Percentiles rank a stretch among this genome's conserved stretches.
phyloP scores from a whole-genome alignment of 2,113 vertebrate species.

The Pluvianellus socialis region DNA sequence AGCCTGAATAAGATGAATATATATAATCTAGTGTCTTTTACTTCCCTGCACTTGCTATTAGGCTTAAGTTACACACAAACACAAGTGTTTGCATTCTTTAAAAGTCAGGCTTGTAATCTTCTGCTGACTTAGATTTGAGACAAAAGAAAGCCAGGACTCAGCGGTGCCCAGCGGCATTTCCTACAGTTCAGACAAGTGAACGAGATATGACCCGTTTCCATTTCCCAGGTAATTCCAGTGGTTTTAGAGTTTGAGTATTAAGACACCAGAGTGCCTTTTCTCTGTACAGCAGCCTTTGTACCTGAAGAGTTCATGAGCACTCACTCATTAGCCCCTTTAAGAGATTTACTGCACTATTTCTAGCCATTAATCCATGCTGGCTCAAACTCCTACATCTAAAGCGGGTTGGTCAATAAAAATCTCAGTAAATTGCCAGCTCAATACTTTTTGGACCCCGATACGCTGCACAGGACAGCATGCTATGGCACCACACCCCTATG shows the following conservation, averaged over 20 bases:
- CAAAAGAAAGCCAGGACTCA: background rate
- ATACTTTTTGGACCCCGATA: background rate
- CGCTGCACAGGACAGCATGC: rapidly evolving
- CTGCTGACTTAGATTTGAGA: background rate
- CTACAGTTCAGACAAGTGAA: background rate
- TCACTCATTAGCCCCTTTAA: background rate
- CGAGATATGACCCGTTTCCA: background rate
- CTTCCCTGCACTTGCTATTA: background rate
- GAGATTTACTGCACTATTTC: background rate
- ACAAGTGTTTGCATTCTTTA: background rate
- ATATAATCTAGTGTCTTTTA: background rate
- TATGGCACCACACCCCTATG: background rate
- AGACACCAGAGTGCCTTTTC: background rate
- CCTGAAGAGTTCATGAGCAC: background rate
- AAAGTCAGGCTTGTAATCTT: background rate
- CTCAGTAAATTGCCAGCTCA: background rate
- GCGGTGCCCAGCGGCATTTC: background rate
- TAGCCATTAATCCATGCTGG: background rate
- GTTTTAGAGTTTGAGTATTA: background rate
- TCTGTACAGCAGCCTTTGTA: background rate
- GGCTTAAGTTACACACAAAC: background rate
- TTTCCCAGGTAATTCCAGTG: background rate
- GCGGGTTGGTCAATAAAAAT: background rate
- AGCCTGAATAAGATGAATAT: background rate
- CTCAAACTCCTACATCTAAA: background rate